phyloP scores from a whole-genome alignment of 2,888 invertebrate species.

The Beris morrisii region DNA sequence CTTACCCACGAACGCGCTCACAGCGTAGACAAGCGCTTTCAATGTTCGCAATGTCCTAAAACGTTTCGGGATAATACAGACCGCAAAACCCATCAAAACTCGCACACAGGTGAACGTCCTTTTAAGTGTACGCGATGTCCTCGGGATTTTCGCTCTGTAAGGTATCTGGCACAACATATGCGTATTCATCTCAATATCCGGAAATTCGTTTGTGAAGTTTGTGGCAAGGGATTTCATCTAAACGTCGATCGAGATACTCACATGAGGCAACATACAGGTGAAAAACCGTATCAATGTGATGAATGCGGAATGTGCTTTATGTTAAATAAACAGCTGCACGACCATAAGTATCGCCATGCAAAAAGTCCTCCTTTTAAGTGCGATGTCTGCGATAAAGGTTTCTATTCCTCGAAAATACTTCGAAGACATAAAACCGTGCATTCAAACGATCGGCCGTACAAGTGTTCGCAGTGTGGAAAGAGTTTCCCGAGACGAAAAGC shows the following conservation, averaged over 20 bases:
- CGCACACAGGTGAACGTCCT: slow-evolving; percentile 33
- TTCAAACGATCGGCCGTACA: slow-evolving; percentile 11
- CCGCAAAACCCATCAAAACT: slow-evolving; percentile 18
- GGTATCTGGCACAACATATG: slow-evolving; percentile 39
- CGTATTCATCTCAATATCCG: slow-evolving; percentile 39
- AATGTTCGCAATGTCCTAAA: slow-evolving; percentile 21
- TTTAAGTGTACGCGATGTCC: slow-evolving; percentile 40
- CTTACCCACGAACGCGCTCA: slow-evolving; percentile 27
- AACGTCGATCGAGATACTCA: slow-evolving; percentile 39
- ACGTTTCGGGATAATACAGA: neutral
- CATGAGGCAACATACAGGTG: slow-evolving; percentile 39
- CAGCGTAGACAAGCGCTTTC: neutral
- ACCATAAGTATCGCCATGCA: slow-evolving; percentile 39
- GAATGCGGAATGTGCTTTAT: slow-evolving; percentile 37
- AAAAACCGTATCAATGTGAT: slow-evolving; percentile 41
- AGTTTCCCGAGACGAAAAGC: slow-evolving; percentile 40
- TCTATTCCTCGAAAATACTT: slow-evolving; percentile 16
- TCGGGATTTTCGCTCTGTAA: slow-evolving; percentile 38
- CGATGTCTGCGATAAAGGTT: slow-evolving; percentile 36
- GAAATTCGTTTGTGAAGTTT: slow-evolving; percentile 36
- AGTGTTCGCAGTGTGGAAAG: slow-evolving; percentile 34
- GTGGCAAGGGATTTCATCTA: slow-evolving; percentile 40
- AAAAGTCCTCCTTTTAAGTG: slow-evolving; percentile 39
- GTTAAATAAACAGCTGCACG: slow-evolving; percentile 37
- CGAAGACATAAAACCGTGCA: slow-evolving; percentile 20